Base-by-base conservation (phyloP, 2,113 vertebrate genomes). In the Chaetura pelagica region DNA sequence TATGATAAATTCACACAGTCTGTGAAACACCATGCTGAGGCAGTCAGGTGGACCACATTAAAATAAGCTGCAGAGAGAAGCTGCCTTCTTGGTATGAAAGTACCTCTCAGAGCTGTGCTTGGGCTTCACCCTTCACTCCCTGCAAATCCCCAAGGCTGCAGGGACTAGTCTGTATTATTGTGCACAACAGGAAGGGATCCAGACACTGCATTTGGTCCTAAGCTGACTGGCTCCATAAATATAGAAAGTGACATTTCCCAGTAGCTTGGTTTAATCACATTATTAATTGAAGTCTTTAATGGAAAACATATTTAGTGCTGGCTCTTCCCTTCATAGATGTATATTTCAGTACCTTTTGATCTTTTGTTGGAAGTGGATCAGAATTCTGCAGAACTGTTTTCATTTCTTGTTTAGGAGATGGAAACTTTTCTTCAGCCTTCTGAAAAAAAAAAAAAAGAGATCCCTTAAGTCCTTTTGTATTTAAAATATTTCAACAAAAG, bases 271-370 rank as follows among this genome's bases (percentile, higher is more conserved):
- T 71, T 40, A 72, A 72, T 44, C 10, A 35, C 15, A 14, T 21
- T 52, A 46, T 15, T 55, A 46, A 22, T 2, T 38, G 7, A 79
- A 55, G 19, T 42, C n/a, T 55, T 59, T 6, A 51, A 8, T 1
- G 0, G 27, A 32, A 81, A 57, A 73, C 21, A 0, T 57, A 42
- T 23, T 40, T 49, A 76, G 54, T 42, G 38, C 24, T 91, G 48
- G 3, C 21, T 9, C 46, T 48, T 48, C 46, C 40, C 11, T 22
- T 54, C 49, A 58, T 26, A 49, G 58, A 71, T 62, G 46, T 4
- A 1, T 6, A 16, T 35, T 74, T 20, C 35, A 22, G 42, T 96
- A 98, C 98, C 98, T 98, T 98, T 85, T 98, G 98, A 52, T 98
- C 98, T 90, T 89, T 96, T 76, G 86, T 71, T 90, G 91, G 85